Conservation (phyloP, 2,888 invertebrate species). For the Idaea biselata region DNA sequence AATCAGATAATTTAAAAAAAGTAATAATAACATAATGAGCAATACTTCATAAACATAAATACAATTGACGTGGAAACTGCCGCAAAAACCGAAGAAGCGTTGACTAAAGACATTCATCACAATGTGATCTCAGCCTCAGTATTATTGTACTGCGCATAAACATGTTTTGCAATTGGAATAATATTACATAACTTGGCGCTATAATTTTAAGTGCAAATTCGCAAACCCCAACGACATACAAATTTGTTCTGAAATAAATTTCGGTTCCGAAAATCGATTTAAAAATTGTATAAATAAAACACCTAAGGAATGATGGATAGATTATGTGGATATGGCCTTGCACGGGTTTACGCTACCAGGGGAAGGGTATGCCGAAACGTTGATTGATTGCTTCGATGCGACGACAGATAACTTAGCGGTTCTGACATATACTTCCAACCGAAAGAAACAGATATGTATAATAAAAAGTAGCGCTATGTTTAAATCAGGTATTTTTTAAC, state of each 20-base stretch:
- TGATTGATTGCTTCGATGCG: background rate
- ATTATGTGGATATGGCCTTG: slow-evolving; percentile 30
- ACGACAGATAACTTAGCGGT: slow-evolving; percentile 7
- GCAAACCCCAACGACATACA: slow-evolving; percentile 13
- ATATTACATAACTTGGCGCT: slow-evolving; percentile 17
- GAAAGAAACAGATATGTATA: background rate
- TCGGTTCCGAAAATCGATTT: slow-evolving; percentile 15
- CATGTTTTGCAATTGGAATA: slow-evolving; percentile 31
- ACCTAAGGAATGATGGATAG: slow-evolving; percentile 34
- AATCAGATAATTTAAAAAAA: slow-evolving; percentile 11
- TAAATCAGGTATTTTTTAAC: background rate
- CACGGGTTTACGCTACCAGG: slow-evolving; percentile 21
- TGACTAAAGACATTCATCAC: slow-evolving; percentile 32
- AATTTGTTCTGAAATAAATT: slow-evolving; percentile 16
- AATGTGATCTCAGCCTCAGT: slow-evolving; percentile 37
- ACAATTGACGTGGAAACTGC: slow-evolving; percentile 26
- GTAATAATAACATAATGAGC: slow-evolving; percentile 27
- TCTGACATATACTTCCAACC: background rate
- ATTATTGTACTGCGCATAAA: slow-evolving; percentile 40
- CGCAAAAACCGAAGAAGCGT: slow-evolving; percentile 30
- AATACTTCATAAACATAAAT: slow-evolving; percentile 26
- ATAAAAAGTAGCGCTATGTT: background rate
- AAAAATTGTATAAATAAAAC: slow-evolving; percentile 16
- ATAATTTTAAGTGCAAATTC: slow-evolving; percentile 16
- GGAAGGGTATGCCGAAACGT: slow-evolving; percentile 30